Conservation (phyloP, 2,888 invertebrate genomes). For the Scaptomyza flava region DNA sequence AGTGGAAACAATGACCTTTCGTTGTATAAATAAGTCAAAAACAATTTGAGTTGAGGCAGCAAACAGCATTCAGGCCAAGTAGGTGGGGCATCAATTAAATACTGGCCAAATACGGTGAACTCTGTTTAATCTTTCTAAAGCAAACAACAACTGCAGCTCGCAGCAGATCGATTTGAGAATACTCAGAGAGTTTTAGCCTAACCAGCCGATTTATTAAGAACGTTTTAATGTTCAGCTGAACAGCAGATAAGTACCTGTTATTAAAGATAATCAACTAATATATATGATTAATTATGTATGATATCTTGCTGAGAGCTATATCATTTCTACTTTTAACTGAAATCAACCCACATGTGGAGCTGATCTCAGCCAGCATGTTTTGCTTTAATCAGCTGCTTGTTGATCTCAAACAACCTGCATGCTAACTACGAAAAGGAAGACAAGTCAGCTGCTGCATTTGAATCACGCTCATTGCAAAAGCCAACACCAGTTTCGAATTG, state of each 20-base stretch:
- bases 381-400: constrained; percentile 55
- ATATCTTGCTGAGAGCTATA: constrained; percentile 4
- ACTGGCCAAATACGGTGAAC: constrained; percentile 57
- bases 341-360: constrained; percentile 6
- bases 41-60: constrained; percentile 51
- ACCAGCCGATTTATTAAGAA: not conserved
- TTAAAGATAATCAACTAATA: not conserved
- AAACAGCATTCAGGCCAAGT: constrained; percentile 23
- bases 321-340: not conserved
- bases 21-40: constrained; percentile 72
- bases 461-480: constrained; percentile 30
- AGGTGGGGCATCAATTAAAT: constrained; percentile 51
- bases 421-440: constrained; percentile 8
- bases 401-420: constrained; percentile 49
- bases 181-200: no score
- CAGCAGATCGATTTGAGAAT: not conserved
- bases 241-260: not conserved
- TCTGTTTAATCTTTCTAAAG: constrained; percentile 39
- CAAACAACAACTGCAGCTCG: constrained; percentile 2
- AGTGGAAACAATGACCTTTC: constrained; percentile 80
- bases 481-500: constrained; percentile 18
- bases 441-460: constrained; percentile 36
- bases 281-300: not conserved
- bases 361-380: constrained; percentile 15
- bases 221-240: not conserved